A percentile compares a stretch with the other conserved stretches of the same genome.
Evolutionary conservation across 35 echinoderm and acorn worm genomes (phyloP).

Genomic region (Ptychodera flava): DNA sequence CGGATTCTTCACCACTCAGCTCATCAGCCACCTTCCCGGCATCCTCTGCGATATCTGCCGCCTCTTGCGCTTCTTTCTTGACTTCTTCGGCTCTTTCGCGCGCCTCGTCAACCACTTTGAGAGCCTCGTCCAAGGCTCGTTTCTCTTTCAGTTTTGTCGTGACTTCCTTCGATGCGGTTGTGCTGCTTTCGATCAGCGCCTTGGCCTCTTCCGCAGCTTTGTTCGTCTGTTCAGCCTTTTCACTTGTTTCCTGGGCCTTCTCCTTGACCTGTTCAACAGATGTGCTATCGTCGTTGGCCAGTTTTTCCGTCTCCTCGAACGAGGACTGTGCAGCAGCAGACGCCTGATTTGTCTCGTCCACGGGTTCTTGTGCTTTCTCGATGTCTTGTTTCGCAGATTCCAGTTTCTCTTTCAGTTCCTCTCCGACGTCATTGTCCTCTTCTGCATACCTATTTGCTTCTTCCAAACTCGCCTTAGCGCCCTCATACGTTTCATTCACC

Average conservation of each 20-base stretch:
- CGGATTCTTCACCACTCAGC: neutral
- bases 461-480: neutral
- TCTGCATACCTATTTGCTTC: neutral
- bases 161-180: neutral
- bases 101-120: neutral
- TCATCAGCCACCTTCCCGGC: neutral
- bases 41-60: neutral
- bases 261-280: neutral
- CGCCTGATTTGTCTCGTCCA: neutral
- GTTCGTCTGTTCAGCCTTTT: neutral
- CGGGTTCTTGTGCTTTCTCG: neutral
- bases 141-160: neutral
- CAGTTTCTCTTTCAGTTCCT: neutral
- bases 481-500: neutral
- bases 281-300: neutral
- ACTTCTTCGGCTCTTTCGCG: neutral
- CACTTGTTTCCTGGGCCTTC: neutral
- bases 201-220: neutral
- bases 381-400: neutral
- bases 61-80: neutral
- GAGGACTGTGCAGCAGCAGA: neutral
- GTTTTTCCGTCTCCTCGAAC: neutral
- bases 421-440: neutral
- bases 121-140: neutral
- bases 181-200: neutral